These are phyloP conservation scores for Tupaia chinensis DNA, from an alignment of 2,113 vertebrate genomes.

Conservation along the genomic window DNA sequence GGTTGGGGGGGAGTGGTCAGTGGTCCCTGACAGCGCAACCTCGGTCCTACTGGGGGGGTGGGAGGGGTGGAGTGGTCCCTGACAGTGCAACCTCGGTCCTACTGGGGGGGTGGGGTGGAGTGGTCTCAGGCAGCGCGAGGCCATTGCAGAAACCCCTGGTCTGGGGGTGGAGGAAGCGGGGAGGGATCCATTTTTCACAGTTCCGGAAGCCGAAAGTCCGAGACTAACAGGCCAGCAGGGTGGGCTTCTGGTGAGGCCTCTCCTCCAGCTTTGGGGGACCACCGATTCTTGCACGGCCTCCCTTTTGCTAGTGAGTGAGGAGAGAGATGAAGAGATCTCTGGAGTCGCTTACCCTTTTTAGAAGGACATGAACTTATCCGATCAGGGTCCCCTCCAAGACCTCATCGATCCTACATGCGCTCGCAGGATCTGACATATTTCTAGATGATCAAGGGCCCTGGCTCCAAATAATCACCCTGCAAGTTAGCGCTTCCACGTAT, in stretches of 20 bases:
- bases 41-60: background rate
- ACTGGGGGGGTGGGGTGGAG: no score
- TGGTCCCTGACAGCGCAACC: no score
- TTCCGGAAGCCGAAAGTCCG: background rate
- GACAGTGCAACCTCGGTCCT: no score
- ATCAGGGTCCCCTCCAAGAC: no score
- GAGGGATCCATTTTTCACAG: background rate
- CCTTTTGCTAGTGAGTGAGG: no score
- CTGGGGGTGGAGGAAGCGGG: no score
- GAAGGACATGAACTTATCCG: background rate
- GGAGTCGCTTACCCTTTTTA: background rate
- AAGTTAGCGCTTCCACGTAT: background rate
- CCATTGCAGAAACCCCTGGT: background rate
- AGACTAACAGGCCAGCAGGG: background rate
- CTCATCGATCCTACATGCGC: background rate
- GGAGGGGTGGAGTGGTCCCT: background rate
- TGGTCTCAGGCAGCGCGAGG: background rate
- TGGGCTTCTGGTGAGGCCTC: background rate
- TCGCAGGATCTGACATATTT: no score
- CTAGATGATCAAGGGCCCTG: no score
- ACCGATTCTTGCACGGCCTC: background rate
- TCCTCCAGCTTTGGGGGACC: no score
- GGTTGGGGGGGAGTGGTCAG: background rate
- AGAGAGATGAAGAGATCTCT: background rate
- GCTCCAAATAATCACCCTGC: background rate